Evolutionary conservation across 2,797 vertebrate species (phyloP).

Genomic region (Rhinophrynus dorsalis): DNA sequence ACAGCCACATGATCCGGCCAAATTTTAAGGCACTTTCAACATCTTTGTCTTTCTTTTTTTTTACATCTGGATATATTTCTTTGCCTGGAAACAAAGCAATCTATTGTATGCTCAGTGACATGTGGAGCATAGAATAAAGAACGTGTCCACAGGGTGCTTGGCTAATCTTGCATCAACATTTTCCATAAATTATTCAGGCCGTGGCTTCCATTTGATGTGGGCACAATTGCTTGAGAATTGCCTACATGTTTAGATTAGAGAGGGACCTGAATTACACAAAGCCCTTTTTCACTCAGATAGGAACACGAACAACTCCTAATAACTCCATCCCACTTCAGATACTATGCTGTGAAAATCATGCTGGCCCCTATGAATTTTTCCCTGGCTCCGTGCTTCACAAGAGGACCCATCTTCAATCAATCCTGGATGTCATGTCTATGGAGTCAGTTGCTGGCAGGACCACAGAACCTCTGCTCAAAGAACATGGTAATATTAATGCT

Average conservation of each 20-base stretch:
- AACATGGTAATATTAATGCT: too few species aligned
- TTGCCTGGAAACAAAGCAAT: constrained; percentile 17
- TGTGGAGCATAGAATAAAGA: constrained; percentile 19
- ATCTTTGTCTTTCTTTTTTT: background rate
- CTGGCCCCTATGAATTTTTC: too few species aligned
- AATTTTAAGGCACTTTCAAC: background rate
- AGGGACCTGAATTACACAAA: constrained; percentile 6
- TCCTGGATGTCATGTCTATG: too few species aligned
- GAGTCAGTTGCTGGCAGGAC: too few species aligned
- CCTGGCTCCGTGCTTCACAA: too few species aligned
- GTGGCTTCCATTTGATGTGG: constrained; percentile 39
- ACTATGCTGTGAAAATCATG: too few species aligned
- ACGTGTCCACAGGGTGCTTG: constrained; percentile 21
- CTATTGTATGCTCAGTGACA: constrained; percentile 24
- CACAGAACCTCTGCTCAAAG: too few species aligned
- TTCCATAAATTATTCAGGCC: constrained; percentile 44
- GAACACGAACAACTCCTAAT: background rate
- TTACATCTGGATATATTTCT: constrained; percentile 11
- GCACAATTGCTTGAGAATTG: background rate
- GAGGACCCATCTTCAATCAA: too few species aligned
- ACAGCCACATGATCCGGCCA: background rate
- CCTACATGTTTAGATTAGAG: constrained; percentile 28
- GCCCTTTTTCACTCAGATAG: background rate
- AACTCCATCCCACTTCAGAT: background rate
- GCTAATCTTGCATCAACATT: constrained; percentile 38